Conservation (phyloP, 2,113 vertebrate genomes). For the Oxyruncus cristatus region DNA sequence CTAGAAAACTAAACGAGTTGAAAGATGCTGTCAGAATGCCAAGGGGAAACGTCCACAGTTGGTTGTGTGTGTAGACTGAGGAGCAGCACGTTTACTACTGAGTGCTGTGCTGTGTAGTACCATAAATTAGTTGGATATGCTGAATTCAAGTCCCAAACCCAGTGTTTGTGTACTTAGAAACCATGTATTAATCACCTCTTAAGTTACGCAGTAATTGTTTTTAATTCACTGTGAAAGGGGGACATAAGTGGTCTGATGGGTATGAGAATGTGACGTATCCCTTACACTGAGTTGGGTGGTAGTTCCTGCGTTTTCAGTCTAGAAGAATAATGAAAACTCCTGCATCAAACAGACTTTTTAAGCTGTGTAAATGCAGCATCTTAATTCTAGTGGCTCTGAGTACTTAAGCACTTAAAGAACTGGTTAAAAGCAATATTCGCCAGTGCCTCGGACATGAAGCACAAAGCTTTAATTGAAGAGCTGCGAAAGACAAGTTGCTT, state of each 20-base stretch:
- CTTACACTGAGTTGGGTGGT: neutral
- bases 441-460: neutral
- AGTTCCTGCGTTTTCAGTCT: neutral
- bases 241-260: neutral
- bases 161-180: neutral
- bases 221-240: neutral
- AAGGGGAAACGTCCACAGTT: rapidly evolving
- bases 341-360: neutral
- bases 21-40: neutral
- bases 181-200: neutral
- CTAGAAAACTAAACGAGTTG: neutral
- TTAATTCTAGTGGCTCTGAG: neutral
- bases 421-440: neutral
- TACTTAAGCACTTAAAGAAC: neutral
- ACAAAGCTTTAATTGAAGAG: neutral
- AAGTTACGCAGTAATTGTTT: neutral
- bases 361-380: neutral
- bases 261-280: rapidly evolving
- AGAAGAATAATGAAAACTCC: neutral
- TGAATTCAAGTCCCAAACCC: neutral
- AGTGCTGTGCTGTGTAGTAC: neutral
- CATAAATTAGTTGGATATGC: rapidly evolving
- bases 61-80: neutral
- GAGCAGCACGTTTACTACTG: rapidly evolving
- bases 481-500: neutral